A percentile compares a stretch with the other conserved stretches of the same genome.
phyloP scores from a whole-genome alignment of 2,113 vertebrate species.

The Rhineura floridana region DNA sequence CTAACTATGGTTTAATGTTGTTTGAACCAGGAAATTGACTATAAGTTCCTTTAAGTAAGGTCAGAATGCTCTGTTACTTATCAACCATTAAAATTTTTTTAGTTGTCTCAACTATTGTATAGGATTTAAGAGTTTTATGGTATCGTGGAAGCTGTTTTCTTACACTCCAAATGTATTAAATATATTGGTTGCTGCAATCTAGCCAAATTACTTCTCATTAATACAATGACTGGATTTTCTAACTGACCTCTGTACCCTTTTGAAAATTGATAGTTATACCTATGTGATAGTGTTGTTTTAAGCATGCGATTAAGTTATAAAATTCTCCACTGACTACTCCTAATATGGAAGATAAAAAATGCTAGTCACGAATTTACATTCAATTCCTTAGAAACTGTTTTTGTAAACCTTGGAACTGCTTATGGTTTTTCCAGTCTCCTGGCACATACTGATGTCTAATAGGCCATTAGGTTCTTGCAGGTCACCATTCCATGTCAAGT shows the following conservation, averaged over 20 bases:
- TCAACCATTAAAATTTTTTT: not conserved
- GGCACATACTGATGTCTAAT: not conserved
- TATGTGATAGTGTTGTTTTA: not conserved
- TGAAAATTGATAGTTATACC: not conserved
- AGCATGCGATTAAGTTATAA: not conserved
- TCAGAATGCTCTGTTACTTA: not conserved
- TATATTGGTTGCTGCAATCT: not conserved
- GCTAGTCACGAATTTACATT: not conserved
- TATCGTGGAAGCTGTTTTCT: not conserved
- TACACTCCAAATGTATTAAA: not conserved
- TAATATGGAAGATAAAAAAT: constrained; percentile 4
- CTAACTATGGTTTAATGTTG: not conserved
- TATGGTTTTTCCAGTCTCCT: not conserved
- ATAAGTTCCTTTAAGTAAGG: no score
- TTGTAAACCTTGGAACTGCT: constrained; percentile 9
- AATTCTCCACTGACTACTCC: not conserved
- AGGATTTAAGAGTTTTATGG: not conserved
- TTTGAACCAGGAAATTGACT: not conserved
- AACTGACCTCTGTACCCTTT: not conserved
- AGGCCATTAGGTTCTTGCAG: not conserved
- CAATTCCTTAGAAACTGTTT: constrained; percentile 15
- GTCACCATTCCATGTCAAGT: not conserved
- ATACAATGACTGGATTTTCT: not conserved
- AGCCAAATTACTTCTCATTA: not conserved
- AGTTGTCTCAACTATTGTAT: not conserved